These are phyloP conservation scores for Eudyptes chrysolophus DNA, from an alignment of 2,113 vertebrate species.

Conservation along the genomic window DNA sequence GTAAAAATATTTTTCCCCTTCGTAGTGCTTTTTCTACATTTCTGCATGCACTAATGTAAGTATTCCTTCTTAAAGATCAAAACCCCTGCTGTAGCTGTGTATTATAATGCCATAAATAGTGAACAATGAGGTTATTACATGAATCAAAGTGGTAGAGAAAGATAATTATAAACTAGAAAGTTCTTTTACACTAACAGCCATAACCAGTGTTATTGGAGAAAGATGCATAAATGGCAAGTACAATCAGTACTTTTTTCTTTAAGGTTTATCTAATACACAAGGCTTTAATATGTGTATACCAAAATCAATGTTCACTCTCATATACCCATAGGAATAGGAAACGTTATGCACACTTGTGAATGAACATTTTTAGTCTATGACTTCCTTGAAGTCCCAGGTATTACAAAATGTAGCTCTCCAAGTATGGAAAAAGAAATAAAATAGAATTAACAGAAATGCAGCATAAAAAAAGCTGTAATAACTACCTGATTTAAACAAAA, in stretches of 20 bases:
- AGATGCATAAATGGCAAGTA: not conserved
- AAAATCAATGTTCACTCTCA: not conserved
- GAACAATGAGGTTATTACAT: not conserved
- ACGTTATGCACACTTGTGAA: not conserved
- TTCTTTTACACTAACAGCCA: not conserved
- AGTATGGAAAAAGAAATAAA: not conserved
- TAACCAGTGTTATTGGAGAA: not conserved
- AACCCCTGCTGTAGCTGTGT: not conserved
- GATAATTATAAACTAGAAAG: not conserved
- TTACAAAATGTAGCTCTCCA: not conserved
- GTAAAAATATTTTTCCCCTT: not conserved
- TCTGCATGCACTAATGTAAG: not conserved
- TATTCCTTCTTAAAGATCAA: not conserved
- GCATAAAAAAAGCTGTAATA: not conserved
- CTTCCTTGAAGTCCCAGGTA: not conserved
- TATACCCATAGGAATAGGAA: not conserved
- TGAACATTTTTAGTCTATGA: not conserved
- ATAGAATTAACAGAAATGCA: not conserved
- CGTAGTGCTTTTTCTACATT: not conserved
- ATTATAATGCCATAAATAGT: not conserved
- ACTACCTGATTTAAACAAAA: not conserved
- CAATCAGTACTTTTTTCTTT: not conserved
- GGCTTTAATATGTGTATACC: not conserved
- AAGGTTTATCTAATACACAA: not conserved
- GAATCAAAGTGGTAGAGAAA: not conserved